phyloP scores from a whole-genome alignment of 2,797 vertebrate species.

The Pristis pectinata region DNA sequence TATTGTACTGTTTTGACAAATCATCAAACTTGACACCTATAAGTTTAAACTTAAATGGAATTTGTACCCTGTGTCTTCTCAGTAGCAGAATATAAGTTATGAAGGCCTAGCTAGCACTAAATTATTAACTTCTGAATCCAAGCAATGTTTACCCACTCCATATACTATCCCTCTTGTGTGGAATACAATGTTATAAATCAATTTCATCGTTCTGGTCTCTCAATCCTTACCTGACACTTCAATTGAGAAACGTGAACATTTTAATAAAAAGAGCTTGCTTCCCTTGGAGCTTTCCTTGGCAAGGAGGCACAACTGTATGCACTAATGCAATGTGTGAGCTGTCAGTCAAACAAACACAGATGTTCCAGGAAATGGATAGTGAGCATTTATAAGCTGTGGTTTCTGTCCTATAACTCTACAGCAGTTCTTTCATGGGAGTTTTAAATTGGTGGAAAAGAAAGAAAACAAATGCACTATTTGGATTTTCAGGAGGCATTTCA shows the following conservation, averaged over 20 bases:
- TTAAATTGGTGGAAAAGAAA: not conserved
- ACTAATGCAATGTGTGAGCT: not conserved
- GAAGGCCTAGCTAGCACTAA: not conserved
- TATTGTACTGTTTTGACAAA: not conserved
- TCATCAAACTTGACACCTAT: not conserved
- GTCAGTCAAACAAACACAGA: not conserved
- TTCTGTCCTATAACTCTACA: not conserved
- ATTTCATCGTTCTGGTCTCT: not conserved
- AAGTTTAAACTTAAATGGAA: not conserved
- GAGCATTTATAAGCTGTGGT: not conserved
- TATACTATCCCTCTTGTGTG: not conserved
- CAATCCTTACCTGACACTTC: not conserved
- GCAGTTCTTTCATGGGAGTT: not conserved
- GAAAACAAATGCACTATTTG: not conserved
- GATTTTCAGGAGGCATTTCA: not conserved
- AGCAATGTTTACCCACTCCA: not conserved
- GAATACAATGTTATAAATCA: not conserved
- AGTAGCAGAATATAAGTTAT: not conserved
- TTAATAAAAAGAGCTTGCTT: not conserved
- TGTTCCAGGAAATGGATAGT: not conserved
- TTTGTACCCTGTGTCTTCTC: not conserved
- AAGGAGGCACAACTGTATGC: not conserved
- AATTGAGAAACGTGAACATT: not conserved
- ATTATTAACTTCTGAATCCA: slow-evolving; percentile 22
- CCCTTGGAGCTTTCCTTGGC: not conserved